A percentile compares a stretch with the other conserved stretches of the same genome.
phyloP scores from a whole-genome alignment of 2,888 invertebrate genomes.

The Ormyrus rosae region DNA sequence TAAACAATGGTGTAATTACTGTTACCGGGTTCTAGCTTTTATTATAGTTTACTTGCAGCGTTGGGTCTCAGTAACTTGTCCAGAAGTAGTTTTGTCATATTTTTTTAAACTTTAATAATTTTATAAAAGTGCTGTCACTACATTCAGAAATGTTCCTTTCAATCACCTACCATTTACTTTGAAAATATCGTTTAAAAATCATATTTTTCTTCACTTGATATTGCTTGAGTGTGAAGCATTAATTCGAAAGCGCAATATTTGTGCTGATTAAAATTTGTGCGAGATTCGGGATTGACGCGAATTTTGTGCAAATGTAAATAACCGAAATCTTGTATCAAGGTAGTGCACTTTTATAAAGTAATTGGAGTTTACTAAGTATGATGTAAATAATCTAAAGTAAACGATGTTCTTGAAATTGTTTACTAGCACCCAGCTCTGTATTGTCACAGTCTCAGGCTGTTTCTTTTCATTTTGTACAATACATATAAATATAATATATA shows the following conservation, averaged over 20 bases:
- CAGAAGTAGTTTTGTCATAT: constrained; percentile 28
- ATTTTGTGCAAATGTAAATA: constrained; percentile 16
- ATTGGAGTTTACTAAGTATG: constrained; percentile 33
- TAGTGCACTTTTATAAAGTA: constrained; percentile 41
- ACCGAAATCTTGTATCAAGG: not conserved
- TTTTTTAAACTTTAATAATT: constrained; percentile 41
- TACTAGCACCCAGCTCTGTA: constrained; percentile 48
- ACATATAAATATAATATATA: constrained; percentile 26
- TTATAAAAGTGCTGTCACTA: constrained; percentile 41
- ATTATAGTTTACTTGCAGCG: constrained; percentile 56
- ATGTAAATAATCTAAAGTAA: constrained; percentile 16
- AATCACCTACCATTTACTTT: not conserved
- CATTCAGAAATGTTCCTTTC: not conserved
- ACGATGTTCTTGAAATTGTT: constrained; percentile 12
- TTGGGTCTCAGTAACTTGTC: constrained; percentile 52
- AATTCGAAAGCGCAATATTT: not conserved
- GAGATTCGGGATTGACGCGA: constrained; percentile 12
- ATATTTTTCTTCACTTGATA: not conserved
- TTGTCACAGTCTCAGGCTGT: constrained; percentile 18
- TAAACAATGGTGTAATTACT: constrained; percentile 69
- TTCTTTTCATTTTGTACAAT: constrained; percentile 50
- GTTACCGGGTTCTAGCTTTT: constrained; percentile 65
- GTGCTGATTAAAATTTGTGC: not conserved
- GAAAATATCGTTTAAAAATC: not conserved
- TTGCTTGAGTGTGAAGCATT: not conserved